Percentiles rank a stretch among this genome's conserved stretches.
Conservation (phyloP, 2,888 invertebrate species). For the Meiosimyza decipiens region DNA sequence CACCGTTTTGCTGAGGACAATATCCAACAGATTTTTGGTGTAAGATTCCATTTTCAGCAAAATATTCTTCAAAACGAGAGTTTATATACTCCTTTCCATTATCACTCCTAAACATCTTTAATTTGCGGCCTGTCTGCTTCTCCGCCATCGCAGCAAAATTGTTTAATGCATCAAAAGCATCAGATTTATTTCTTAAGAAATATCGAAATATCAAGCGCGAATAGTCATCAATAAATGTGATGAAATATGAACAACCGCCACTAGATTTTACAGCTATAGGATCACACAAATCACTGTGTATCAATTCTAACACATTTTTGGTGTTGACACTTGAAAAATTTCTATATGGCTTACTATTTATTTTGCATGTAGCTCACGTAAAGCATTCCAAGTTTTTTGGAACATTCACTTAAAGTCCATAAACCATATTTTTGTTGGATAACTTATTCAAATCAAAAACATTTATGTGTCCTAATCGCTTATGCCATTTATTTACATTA, state of each 20-base stretch:
- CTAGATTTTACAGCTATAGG: neutral
- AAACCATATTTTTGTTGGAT: constrained; percentile 26
- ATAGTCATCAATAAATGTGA: constrained; percentile 7
- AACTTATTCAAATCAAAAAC: constrained; percentile 6
- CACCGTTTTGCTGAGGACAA: constrained; percentile 46
- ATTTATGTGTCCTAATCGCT: constrained; percentile 38
- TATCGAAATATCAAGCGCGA: constrained; percentile 11
- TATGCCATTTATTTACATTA: constrained; percentile 33
- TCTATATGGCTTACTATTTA: constrained; percentile 15
- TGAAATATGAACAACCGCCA: constrained; percentile 2
- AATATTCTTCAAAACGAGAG: neutral
- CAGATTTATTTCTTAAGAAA: constrained; percentile 1
- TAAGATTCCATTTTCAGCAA: neutral
- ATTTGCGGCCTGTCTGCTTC: neutral
- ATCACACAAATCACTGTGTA: neutral
- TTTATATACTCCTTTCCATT: constrained; percentile 12
- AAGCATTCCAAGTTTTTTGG: constrained; percentile 15
- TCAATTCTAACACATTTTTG: neutral
- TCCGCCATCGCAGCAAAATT: neutral
- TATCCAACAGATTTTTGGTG: constrained; percentile 35
- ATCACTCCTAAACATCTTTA: neutral
- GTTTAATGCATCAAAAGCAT: neutral
- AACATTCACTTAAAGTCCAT: constrained; percentile 7
- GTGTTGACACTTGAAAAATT: neutral
- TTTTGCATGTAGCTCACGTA: constrained; percentile 32